Conservation (phyloP, 1,140 invertebrate species). For the Drosophila sp. region DNA sequence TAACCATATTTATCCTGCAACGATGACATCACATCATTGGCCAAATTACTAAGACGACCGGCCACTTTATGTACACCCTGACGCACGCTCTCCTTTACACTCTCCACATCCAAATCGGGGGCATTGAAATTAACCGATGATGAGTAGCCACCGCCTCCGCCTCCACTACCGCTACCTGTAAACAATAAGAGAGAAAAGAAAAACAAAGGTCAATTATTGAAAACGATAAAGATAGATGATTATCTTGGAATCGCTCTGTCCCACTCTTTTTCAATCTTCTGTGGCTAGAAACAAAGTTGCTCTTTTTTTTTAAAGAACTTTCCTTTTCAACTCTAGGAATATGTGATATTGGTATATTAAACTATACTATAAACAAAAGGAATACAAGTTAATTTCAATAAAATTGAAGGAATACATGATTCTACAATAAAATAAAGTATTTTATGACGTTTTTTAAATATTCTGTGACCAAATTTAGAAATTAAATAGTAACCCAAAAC, state of each 20-base stretch:
- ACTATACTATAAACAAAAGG: too few species aligned
- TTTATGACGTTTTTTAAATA: too few species aligned
- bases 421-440: too few species aligned
- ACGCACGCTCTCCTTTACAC: conserved; percentile 97
- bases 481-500: too few species aligned
- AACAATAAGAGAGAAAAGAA: background rate
- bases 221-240: background rate
- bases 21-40: conserved; percentile 96
- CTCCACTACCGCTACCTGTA: conserved; percentile 15
- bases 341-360: too few species aligned
- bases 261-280: background rate
- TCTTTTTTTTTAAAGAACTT: too few species aligned
- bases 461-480: too few species aligned
- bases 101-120: conserved; percentile 89
- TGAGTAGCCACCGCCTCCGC: conserved; percentile 54
- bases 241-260: background rate
- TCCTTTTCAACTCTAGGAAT: too few species aligned
- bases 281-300: too few species aligned
- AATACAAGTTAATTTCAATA: too few species aligned
- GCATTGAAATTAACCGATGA: conserved; percentile 76
- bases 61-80: conserved; percentile 98
- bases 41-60: conserved; percentile 95
- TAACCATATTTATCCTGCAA: conserved; percentile 90
- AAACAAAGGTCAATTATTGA: background rate
- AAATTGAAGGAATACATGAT: too few species aligned